Evolutionary conservation across 2,888 invertebrate genomes (phyloP), one percentile per base, ranked within the genome.

Genomic region (Diabrotica balteata): DNA sequence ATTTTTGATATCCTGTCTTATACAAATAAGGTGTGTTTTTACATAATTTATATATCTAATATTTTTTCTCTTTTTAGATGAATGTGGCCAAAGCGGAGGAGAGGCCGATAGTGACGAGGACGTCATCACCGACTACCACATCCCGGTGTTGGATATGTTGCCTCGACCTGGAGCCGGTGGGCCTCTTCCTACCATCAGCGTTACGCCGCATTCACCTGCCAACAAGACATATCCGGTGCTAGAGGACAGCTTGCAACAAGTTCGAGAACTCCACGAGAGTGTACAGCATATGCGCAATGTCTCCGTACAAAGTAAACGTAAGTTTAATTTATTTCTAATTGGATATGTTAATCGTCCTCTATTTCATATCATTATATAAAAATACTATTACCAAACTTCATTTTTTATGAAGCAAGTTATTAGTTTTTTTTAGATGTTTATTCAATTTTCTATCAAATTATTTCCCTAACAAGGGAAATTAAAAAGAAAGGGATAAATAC

Each of bases 141-240:
- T 79, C 66, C 77, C 78, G 66, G 72, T 63, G 68, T 66, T 64
- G 71, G 70, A 66, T 54, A 72, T 72, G 76, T 62, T 75, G 72
- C 75, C 73, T 59, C 79, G 76, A 74, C 79, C 77, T 75, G 79
- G 75, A 75, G 79, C 70, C 78, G 81, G 81, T 82, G 81, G 83
- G 63, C 86, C 88, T 64, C 82, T 90, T 82, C 94, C 94, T 70
- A 94, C 91, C 67, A 94, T 95, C 81, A 94, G 93, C 84, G 94
- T 95, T 73, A 94, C 94, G 67, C 94, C 94, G 11, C 94, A 94
- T 84, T 94, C 94, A 73, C 94, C 94, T 9, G 93, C 93, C 71
- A 89, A 88, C 73, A 90, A 90, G 76, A 89, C 90, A 76, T 90
- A 90, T 80, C 89, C 83, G 90, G 91, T 80, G 83, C 91, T 75